Conservation (phyloP, 2,113 vertebrate species). For the Forbesichthys papilliferus region DNA sequence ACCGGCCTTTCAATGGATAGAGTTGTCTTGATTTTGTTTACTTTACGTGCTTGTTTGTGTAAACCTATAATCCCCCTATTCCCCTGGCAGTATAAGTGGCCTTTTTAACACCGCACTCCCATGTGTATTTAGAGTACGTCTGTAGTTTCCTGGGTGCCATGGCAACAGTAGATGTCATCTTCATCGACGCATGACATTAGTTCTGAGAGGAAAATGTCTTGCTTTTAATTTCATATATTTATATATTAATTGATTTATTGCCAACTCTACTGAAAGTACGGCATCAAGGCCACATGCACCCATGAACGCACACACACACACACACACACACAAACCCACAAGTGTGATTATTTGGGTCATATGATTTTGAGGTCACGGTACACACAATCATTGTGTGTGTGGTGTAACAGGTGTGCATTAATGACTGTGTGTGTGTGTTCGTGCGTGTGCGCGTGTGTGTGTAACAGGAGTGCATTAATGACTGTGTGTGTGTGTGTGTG, state of each 20-base stretch:
- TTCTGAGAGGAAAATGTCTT: slow-evolving; percentile 1
- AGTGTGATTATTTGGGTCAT: slow-evolving; percentile 12
- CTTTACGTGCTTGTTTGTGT: not conserved
- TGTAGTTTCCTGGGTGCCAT: slow-evolving; percentile 21
- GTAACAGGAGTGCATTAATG: slow-evolving; percentile 84
- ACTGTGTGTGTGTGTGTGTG: slow-evolving; percentile 60
- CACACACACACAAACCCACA: slow-evolving; percentile 20
- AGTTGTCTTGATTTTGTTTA: slow-evolving; percentile 4
- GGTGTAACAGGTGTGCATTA: not conserved
- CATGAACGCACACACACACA: slow-evolving; percentile 1
- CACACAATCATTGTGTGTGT: not conserved
- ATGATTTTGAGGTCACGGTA: no score
- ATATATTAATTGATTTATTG: not conserved
- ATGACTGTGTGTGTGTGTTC: slow-evolving; percentile 4
- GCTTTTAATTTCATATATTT: not conserved
- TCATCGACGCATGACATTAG: slow-evolving; percentile 7
- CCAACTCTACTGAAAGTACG: slow-evolving; percentile 1
- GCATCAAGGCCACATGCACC: slow-evolving; percentile 1
- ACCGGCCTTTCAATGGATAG: not conserved
- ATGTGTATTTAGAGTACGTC: slow-evolving; percentile 13
- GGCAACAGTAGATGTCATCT: slow-evolving; percentile 37
- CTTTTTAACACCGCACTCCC: not conserved
- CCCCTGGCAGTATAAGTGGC: slow-evolving; percentile 22
- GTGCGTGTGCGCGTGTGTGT: slow-evolving; percentile 22
- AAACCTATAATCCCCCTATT: slow-evolving; percentile 13